Evolutionary conservation across 1,140 invertebrate genomes (phyloP), one percentile per base, ranked within the genome.

Genomic region (Sesamia nonagrioides): DNA sequence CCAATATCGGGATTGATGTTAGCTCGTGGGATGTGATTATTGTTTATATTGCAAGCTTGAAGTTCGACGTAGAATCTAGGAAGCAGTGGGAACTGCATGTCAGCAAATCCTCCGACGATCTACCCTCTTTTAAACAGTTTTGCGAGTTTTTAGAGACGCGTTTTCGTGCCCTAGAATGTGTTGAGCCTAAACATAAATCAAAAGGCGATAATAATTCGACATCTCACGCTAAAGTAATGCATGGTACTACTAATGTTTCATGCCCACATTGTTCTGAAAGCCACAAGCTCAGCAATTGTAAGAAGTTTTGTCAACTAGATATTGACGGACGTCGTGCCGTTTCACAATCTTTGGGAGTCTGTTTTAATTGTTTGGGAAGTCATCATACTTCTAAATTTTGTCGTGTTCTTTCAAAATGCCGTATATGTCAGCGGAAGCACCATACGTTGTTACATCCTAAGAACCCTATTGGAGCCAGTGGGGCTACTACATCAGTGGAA

Each of bases 71-170:
- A 50, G 48, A 50, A 50, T 50, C 48, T 50, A 40, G 37, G 37
- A 40, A 40, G 37, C 37, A 40, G 37, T 40, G 37, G 37, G 37
- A 40, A 40, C 37, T 40, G 37, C 37, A 40, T 45, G 42, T 13
- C 13, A 45, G 42, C 3, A 45, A 45, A 45, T 13, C 42, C 9
- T 45, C 42, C 11, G 42, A 45, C 9, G 42, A 45, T 45, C 42
- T 45, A 11, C 42, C 42, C 11, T 13, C 42, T 3, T 45, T 45
- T 45, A 11, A 45, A 45, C 7, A 72, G 18, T 73, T 73, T 60
- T 15, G 54, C 37, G 48, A 52, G 52, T 73, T 58, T 73, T 73
- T 58, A 21, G 71, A 73, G 50, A 73, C 54, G 37, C 71, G 71
- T 11, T 73, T 73, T 42, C 54, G 71, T 40, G 71, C 71, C 15